Conservation (phyloP, 2,113 vertebrate genomes). For the Coptodon bakossiorum region DNA sequence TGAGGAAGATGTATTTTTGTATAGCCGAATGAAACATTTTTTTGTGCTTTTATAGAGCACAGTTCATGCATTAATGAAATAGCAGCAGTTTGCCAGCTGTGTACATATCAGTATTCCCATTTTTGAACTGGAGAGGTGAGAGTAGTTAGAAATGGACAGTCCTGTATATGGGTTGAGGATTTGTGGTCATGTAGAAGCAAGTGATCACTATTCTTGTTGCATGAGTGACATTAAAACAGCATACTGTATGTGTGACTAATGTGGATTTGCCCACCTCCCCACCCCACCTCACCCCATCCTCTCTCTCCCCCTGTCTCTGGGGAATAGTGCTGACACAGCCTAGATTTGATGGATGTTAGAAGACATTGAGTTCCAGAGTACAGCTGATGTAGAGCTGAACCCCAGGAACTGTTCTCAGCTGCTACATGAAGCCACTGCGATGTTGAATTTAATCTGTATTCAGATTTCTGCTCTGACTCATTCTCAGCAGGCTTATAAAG, state of each 20-base stretch:
- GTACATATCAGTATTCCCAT: background rate
- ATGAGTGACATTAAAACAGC: background rate
- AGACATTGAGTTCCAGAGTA: constrained; percentile 41
- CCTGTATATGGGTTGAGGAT: background rate
- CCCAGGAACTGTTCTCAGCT: background rate
- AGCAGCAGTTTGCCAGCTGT: background rate
- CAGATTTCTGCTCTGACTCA: constrained; percentile 26
- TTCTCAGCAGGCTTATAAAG: background rate
- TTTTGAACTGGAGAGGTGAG: background rate
- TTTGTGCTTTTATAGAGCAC: background rate
- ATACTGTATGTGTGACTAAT: constrained; percentile 18
- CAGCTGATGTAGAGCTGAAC: constrained; percentile 2
- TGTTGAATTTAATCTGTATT: constrained; percentile 30
- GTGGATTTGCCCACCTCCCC: background rate
- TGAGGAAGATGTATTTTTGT: background rate
- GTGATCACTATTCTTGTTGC: background rate
- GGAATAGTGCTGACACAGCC: constrained; percentile 44
- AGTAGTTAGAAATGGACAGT: background rate
- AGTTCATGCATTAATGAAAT: background rate
- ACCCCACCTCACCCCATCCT: background rate
- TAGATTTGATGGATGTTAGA: constrained; percentile 48
- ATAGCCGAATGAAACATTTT: background rate
- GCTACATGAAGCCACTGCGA: background rate
- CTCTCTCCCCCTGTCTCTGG: background rate
- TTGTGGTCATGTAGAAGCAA: background rate